Base-by-base conservation (phyloP, 1,140 invertebrate genomes). In the Latrodectus geometricus region DNA sequence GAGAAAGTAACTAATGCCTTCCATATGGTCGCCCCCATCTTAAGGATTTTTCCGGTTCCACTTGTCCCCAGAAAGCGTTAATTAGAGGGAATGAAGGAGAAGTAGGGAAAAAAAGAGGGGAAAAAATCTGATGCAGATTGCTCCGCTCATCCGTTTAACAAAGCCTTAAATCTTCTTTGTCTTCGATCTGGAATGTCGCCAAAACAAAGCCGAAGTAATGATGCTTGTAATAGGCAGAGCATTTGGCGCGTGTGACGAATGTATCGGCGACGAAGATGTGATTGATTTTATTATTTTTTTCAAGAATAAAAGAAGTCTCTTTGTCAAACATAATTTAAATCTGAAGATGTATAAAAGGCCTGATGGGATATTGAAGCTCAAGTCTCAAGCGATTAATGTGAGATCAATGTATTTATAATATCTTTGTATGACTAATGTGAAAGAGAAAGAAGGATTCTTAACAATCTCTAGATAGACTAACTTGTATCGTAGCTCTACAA, bases 131-230 rank as follows among this genome's bases (percentile, higher is more conserved):
- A 74, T 74, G 65, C 49, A 68, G 78, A 81, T 70, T 81, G 49
- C 65, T 81, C 50, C 68, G 8, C 68, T 81, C 50, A 54, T 61
- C 66, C 78, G 50, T 72, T 70, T 81, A 81, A 83, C 80, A 83
- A 65, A 48, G 80, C 50, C 70, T 72, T 69, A 70, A 81, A 81
- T 54, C 52, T 14, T 48, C 48, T 52, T 72, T 73, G n/a, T 74
- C 50, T 65, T 74, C 70, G 50, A 9, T 81, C 70, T 83, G 80
- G 80, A 72, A 52, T 14, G 8, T 15, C 15, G 52, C 80, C 80
- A 83, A 83, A 65, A 83, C 70, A 83, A 83, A 83, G 70, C 70
- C 21, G 69, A 73, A 68, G 80, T 83, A 83, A 83, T 83, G 80
- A 83, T 35, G 80, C 80, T 66, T 83, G 80, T 74, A 83, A 83